Evolutionary conservation across 2,888 invertebrate genomes (phyloP), one percentile per base, ranked within the genome.

Genomic region (Troides oblongomaculatus): DNA sequence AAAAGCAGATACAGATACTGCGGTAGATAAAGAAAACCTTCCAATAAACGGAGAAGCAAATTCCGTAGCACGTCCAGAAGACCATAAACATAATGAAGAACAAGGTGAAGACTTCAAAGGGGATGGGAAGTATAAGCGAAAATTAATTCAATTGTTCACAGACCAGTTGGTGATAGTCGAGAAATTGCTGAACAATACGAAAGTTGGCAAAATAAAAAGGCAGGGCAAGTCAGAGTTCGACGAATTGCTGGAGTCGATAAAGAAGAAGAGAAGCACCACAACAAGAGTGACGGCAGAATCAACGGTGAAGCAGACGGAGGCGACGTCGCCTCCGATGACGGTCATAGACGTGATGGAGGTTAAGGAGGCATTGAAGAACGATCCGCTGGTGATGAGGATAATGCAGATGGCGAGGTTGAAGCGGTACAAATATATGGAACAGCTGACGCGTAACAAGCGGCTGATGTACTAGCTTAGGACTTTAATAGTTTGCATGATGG

Each of bases 331-430:
- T 0, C 64, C 82, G 0, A 53, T 77, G 17, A 80, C 81, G 0
- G 6, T 85, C 0, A 75, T 90, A 0, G 88, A 89, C 17, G 86
- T 88, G 69, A 79, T 78, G 0, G 81, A 81, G 68, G 74, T 90
- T 0, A 79, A 79, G 36, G 61, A 74, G 0, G 85, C 84, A 0
- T 72, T 90, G 21, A 81, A 74, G 53, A 78, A 75, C 0, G 84
- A 90, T 68, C 88, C 88, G 0, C 77, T 77, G 0, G 83, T 90
- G 0, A 79, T 76, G 43, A 82, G 89, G 46, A 83, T 90, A 30
- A 72, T 90, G 50, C 79, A 82, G 58, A 79, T 88, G 74, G 84
- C 84, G 0, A 77, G 73, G 1, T 76, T 66, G 12, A 87, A 84
- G n/a, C 75, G 79, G 23, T 57, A 76, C 0, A 72, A 77, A 0